Percentiles rank a stretch among this genome's conserved stretches.
These are phyloP conservation scores for Scopus umbretta DNA, from an alignment of 2,113 vertebrate genomes.

Conservation along the genomic window DNA sequence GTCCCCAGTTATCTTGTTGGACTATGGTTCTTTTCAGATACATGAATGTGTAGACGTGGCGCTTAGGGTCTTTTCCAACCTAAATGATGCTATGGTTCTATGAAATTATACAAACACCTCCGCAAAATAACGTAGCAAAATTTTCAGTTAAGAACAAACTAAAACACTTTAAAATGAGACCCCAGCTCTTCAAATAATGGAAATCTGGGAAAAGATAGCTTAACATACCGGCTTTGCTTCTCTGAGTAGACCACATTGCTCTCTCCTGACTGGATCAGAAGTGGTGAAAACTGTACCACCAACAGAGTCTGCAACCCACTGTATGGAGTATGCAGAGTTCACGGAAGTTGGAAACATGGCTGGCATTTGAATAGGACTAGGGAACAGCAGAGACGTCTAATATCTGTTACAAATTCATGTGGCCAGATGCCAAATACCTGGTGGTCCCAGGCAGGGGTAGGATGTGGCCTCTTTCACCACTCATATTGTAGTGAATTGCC, in stretches of 20 bases:
- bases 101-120: background rate
- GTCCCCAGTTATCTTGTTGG: background rate
- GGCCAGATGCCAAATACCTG: background rate
- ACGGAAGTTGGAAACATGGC: background rate
- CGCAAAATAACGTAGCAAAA: background rate
- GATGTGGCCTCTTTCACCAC: background rate
- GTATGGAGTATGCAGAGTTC: background rate
- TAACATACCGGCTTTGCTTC: background rate
- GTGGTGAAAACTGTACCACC: background rate
- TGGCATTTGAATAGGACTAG: background rate
- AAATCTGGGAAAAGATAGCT: background rate
- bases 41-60: fast-evolving
- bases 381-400: background rate
- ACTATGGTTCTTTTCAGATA: background rate
- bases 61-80: background rate
- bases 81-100: background rate
- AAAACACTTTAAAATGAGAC: background rate
- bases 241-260: background rate
- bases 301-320: background rate
- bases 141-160: background rate
- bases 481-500: background rate
- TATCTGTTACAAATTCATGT: background rate
- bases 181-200: background rate
- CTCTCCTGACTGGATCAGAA: background rate
- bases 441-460: background rate